These are phyloP conservation scores for Drosophila equinoxialis DNA, from an alignment of 1,140 invertebrate genomes.

Conservation along the genomic window DNA sequence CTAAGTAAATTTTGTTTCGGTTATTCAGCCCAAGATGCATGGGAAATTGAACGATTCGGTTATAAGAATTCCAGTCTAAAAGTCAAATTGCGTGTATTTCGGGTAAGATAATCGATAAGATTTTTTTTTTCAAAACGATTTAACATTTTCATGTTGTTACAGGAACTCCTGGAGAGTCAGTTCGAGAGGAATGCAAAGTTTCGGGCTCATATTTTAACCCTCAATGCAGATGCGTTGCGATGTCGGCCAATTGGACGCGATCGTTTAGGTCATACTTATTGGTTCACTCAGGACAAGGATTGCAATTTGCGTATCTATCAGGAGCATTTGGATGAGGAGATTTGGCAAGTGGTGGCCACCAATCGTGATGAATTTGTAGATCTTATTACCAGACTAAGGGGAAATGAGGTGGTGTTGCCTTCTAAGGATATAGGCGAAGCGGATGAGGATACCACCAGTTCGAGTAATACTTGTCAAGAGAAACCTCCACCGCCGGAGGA, in stretches of 20 bases:
- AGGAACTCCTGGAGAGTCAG: constrained; percentile 96
- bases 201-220: constrained; percentile 94
- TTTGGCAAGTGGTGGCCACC: constrained; percentile 96
- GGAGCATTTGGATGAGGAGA: constrained; percentile 97
- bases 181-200: constrained; percentile 98
- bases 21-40: constrained; percentile 94
- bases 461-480: constrained; percentile 62
- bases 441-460: constrained; percentile 86
- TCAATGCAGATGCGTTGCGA: constrained; percentile 90
- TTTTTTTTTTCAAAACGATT: too few species aligned
- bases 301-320: constrained; percentile 95
- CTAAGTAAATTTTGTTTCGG: constrained; percentile 95
- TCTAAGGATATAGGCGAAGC: constrained; percentile 84
- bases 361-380: constrained; percentile 89
- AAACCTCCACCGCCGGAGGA: constrained; percentile 82
- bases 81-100: constrained; percentile 94
- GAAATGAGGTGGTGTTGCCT: constrained; percentile 86
- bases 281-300: constrained; percentile 95
- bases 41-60: constrained; percentile 97
- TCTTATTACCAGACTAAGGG: constrained; percentile 89
- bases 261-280: constrained; percentile 94
- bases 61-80: constrained; percentile 95
- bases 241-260: constrained; percentile 95
- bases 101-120: constrained; percentile 84
- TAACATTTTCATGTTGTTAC: constrained; percentile 51